Conservation (phyloP, 2,797 vertebrate genomes). For the Danio kyathit region DNA sequence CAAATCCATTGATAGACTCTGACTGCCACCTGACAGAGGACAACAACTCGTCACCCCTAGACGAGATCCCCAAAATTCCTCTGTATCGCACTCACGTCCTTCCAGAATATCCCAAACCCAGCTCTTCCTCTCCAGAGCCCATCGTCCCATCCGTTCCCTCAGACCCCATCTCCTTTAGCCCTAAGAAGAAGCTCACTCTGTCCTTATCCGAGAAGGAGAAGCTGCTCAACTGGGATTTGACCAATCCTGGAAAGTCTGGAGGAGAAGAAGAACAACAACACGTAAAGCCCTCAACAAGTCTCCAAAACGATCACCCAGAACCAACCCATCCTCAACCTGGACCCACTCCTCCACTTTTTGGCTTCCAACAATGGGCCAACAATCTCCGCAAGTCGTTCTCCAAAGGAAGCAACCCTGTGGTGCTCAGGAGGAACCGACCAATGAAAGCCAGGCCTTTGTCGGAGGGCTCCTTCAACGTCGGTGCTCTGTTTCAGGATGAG, state of each 20-base stretch:
- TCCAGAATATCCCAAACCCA: constrained; percentile 17
- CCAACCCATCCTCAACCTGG: constrained; percentile 59
- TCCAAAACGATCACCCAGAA: constrained; percentile 59
- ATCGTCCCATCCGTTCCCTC: neutral
- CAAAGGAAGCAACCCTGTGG: constrained; percentile 57
- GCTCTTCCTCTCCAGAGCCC: neutral
- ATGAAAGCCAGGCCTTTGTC: constrained; percentile 72
- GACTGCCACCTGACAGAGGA: constrained; percentile 49
- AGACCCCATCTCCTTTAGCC: constrained; percentile 33
- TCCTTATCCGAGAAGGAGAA: constrained; percentile 72
- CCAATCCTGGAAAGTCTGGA: constrained; percentile 42
- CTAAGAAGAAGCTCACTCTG: constrained; percentile 73
- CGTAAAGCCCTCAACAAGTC: neutral
- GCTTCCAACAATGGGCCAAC: constrained; percentile 74
- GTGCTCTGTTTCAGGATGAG: constrained; percentile 55
- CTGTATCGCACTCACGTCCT: constrained; percentile 47
- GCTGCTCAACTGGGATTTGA: constrained; percentile 73
- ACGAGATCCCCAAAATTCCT: constrained; percentile 44
- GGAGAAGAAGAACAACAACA: constrained; percentile 3
- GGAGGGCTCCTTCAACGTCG: constrained; percentile 68
- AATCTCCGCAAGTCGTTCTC: constrained; percentile 75
- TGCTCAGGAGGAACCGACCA: constrained; percentile 63
- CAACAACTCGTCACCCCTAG: neutral
- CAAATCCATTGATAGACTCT: constrained; percentile 4
- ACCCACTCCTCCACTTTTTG: constrained; percentile 61